These are phyloP conservation scores for Thecophora atra DNA, from an alignment of 2,888 invertebrate genomes.

Conservation along the genomic window DNA sequence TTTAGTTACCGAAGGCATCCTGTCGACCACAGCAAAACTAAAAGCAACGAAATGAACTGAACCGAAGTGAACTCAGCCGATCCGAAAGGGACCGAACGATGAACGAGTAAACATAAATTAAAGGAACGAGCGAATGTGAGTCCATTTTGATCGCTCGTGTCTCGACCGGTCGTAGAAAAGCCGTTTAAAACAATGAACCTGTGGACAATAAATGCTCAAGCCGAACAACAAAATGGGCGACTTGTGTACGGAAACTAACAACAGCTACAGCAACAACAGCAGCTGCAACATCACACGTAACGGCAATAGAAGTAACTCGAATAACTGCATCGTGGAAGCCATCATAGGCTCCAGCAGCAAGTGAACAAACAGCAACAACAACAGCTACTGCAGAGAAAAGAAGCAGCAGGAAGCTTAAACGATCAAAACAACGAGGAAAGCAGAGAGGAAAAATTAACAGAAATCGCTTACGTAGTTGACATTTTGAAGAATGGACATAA, in stretches of 20 bases:
- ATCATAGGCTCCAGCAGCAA: not conserved
- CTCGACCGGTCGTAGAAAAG: not conserved
- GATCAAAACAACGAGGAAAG: no score
- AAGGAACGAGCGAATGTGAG: not conserved
- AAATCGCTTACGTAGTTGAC: no score
- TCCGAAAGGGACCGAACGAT: not conserved
- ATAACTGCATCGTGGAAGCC: no score
- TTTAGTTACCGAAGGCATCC: no score
- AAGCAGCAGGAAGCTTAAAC: not conserved
- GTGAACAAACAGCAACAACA: not conserved
- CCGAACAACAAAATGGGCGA: no score
- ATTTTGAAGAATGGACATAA: slow-evolving; percentile 1
- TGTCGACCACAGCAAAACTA: not conserved
- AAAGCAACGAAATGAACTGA: no score
- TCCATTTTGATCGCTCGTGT: no score
- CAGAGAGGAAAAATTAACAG: no score
- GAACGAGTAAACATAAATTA: slow-evolving; percentile 8
- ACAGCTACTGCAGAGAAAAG: not conserved
- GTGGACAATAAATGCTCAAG: not conserved
- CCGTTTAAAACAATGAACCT: slow-evolving; percentile 2
- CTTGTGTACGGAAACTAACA: no score
- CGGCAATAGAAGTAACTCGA: no score
- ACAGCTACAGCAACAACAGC: no score
- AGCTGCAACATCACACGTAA: no score
- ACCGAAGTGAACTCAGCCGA: not conserved